These are phyloP conservation scores for Thymelicus acteon DNA, from an alignment of 2,888 invertebrate genomes.

Conservation along the genomic window DNA sequence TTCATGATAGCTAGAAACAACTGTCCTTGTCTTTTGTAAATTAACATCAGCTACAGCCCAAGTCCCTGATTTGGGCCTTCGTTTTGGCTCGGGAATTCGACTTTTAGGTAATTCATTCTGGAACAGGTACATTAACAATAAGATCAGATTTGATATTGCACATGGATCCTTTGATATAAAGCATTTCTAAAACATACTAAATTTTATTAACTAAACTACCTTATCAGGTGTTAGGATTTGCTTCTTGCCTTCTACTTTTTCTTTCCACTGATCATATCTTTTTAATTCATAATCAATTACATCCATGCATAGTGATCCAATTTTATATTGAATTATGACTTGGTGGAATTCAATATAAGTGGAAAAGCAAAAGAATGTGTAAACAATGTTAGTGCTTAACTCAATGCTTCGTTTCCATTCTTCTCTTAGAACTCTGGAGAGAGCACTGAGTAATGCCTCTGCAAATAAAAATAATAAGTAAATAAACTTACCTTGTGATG, in stretches of 20 bases:
- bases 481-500: neutral
- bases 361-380: slow-evolving; percentile 98
- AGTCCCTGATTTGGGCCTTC: slow-evolving; percentile 91
- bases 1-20: slow-evolving; percentile 89
- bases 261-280: slow-evolving; percentile 96
- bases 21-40: slow-evolving; percentile 83
- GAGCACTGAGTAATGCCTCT: slow-evolving; percentile 97
- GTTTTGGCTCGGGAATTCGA: slow-evolving; percentile 89
- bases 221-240: slow-evolving; percentile 75
- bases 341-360: slow-evolving; percentile 97
- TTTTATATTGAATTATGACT: slow-evolving; percentile 97
- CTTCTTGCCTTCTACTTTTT: slow-evolving; percentile 83
- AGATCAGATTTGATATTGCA: neutral
- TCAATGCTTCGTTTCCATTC: slow-evolving; percentile 99
- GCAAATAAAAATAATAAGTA: slow-evolving; percentile 52
- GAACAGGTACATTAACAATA: slow-evolving; percentile 42
- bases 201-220: slow-evolving; percentile 51
- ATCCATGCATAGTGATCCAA: slow-evolving; percentile 98
- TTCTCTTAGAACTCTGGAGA: slow-evolving; percentile 97
- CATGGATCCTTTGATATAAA: no score
- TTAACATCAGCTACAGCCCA: slow-evolving; percentile 85
- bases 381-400: slow-evolving; percentile 97
- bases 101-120: slow-evolving; percentile 88
- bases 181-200: no score
- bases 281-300: slow-evolving; percentile 97